Evolutionary conservation across 2,113 vertebrate genomes (phyloP), one percentile per base, ranked within the genome.

Genomic region (Guaruba guarouba): DNA sequence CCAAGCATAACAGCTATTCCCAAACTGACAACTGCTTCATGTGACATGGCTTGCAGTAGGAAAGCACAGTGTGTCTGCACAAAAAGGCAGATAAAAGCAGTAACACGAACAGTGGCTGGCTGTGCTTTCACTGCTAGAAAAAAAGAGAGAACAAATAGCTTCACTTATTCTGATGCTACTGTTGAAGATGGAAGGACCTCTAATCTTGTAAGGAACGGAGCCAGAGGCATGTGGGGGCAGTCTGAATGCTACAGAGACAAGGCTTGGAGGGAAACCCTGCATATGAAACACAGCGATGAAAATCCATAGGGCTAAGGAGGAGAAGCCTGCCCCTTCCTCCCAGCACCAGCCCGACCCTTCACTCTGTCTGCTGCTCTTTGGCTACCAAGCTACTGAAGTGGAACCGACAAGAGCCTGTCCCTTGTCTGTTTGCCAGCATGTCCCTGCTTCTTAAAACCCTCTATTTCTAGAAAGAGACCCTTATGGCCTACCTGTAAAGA

Each of bases 131-230:
- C 63, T 77, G 67, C 57, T 94, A 67, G 73, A 7, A 59, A 69
- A n/a, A 81, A 70, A 78, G 18, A 90, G 88, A 88, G 91, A 94
- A 93, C 82, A 93, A 96, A 86, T 29, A 94, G 74, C 33, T 46
- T 94, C 89, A 71, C 70, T 95, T n/a, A 89, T 78, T 24, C 85
- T 94, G 75, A 57, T 33, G 9, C 48, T 66, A 49, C 80, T 82
- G 75, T 92, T 51, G 37, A 73, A 91, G 55, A 76, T 0, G 4
- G 95, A 82, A 86, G 70, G 74, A 78, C 69, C 61, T 75, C 87
- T 89, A 28, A 81, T 92, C 81, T 94, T 68, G 86, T 57, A 82
- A 64, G 83, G 80, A 94, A 92, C 3, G 1, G 68, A 80, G 92
- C 91, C 90, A 96, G 62, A 17, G 43, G 57, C 12, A 0, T 77